phyloP scores from a whole-genome alignment of 2,797 vertebrate genomes.

The Anas georgica region DNA sequence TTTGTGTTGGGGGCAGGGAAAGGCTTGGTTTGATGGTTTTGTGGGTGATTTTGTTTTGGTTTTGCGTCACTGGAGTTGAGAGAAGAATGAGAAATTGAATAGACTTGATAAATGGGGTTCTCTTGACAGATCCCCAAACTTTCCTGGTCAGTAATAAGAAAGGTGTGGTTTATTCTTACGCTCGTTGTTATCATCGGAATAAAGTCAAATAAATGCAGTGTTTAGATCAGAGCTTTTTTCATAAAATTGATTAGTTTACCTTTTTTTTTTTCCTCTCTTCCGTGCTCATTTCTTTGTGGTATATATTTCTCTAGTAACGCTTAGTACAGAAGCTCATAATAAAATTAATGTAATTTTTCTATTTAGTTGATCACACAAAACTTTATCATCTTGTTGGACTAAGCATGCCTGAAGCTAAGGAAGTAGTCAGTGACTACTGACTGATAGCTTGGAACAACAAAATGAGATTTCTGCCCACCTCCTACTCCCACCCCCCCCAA shows the following conservation, averaged over 20 bases:
- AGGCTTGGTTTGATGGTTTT: not conserved
- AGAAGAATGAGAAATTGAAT: not conserved
- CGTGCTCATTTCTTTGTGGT: not conserved
- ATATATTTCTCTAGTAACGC: not conserved
- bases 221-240: not conserved
- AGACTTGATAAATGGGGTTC: not conserved
- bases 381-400: not conserved
- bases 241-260: not conserved
- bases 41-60: not conserved
- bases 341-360: not conserved
- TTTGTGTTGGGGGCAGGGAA: not conserved
- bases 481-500: too few species aligned
- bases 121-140: not conserved
- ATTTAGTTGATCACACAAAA: not conserved
- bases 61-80: not conserved
- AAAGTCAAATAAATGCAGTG: not conserved
- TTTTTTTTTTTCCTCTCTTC: not conserved
- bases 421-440: not conserved
- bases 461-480: not conserved
- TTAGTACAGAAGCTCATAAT: not conserved
- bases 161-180: not conserved
- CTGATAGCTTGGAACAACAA: not conserved
- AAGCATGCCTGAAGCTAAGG: not conserved
- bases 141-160: not conserved
- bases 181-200: too few species aligned